phyloP scores from a whole-genome alignment of 2,113 vertebrate species.

The Vulpes vulpes region DNA sequence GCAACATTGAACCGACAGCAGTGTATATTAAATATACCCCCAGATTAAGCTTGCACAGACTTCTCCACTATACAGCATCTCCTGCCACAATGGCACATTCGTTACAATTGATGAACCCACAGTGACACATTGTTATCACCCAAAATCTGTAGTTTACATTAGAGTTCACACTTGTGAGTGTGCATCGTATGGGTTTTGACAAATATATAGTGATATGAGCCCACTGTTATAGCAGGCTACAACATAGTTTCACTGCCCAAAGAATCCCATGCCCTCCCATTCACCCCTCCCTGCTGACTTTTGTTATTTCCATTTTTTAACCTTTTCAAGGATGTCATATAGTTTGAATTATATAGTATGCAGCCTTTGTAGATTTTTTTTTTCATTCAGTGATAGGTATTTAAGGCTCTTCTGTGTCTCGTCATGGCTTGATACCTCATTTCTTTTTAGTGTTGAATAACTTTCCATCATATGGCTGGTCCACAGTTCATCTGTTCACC shows the following conservation, averaged over 20 bases:
- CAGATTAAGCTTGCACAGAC: fast-evolving
- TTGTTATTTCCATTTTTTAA: neutral
- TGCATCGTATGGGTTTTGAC: neutral
- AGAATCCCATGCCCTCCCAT: too few relatives aligned
- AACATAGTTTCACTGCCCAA: neutral
- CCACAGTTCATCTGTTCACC: neutral
- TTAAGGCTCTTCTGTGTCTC: neutral
- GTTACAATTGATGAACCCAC: neutral
- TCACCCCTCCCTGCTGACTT: neutral
- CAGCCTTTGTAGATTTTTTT: neutral
- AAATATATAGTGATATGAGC: neutral
- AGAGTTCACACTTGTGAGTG: neutral
- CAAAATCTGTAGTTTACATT: neutral
- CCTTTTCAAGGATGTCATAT: neutral
- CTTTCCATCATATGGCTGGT: neutral
- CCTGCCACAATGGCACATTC: neutral
- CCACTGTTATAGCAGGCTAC: fast-evolving
- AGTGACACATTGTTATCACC: neutral
- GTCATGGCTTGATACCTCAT: neutral
- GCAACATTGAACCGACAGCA: neutral
- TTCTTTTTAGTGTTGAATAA: neutral
- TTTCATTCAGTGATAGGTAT: neutral
- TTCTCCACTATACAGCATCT: too few relatives aligned
- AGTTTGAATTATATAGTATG: neutral
- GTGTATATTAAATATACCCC: too few relatives aligned